Evolutionary conservation across 23 tunicate species (phyloP).

Genomic region (Styela clava): DNA sequence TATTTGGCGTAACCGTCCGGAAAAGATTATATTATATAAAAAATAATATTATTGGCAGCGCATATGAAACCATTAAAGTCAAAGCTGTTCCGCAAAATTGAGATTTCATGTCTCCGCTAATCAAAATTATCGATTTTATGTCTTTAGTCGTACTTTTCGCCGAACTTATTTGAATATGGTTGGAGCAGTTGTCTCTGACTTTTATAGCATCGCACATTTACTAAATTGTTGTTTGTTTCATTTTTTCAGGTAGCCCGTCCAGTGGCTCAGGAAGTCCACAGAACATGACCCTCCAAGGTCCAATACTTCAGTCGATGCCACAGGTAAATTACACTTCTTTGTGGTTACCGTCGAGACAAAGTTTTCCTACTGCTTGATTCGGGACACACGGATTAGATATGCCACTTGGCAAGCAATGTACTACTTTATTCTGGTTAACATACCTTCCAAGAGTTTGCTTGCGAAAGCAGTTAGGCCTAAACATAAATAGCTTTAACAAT

Average conservation of each 20-base stretch:
- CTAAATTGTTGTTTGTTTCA: background rate
- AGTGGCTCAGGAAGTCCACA: slow-evolving; percentile 84
- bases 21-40: background rate
- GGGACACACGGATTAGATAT: no score
- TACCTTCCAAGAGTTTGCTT: no score
- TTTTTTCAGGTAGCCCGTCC: slow-evolving; percentile 43
- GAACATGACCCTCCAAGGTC: slow-evolving; percentile 23
- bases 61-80: background rate
- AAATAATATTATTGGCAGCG: background rate
- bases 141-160: background rate
- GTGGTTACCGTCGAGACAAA: no score
- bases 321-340: slow-evolving; percentile 6
- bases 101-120: background rate
- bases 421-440: no score
- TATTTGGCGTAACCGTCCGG: background rate
- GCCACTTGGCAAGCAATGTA: no score
- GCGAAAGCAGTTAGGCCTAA: no score
- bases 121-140: slow-evolving; percentile 15
- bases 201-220: no score
- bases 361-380: no score
- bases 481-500: no score
- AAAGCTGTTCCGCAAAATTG: slow-evolving; percentile 2
- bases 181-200: no score
- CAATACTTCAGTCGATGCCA: background rate
- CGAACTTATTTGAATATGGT: background rate